A percentile compares a stretch with the other conserved stretches of the same genome.
phyloP scores from a whole-genome alignment of 2,888 invertebrate species.

The Macrosoma leucophasiata region DNA sequence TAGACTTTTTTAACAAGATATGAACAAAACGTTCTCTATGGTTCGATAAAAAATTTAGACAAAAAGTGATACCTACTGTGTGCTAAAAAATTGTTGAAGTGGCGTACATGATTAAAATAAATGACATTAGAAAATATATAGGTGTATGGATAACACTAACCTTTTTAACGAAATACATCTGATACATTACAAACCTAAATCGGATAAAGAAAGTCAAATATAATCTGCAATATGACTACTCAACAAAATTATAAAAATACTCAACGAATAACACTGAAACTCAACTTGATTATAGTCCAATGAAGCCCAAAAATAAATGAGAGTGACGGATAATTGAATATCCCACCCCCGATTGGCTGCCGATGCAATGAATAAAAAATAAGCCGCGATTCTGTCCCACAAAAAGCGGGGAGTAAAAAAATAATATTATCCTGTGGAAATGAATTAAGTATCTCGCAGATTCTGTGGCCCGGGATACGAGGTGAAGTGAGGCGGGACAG shows the following conservation, averaged over 20 bases:
- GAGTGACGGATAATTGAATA: conserved; percentile 45
- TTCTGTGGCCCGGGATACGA: conserved; percentile 42
- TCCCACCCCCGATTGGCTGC: conserved; percentile 55
- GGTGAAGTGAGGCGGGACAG: conserved; percentile 11
- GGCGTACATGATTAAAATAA: too few species aligned
- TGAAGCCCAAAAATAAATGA: conserved; percentile 51
- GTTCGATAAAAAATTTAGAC: too few species aligned
- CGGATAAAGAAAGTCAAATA: too few species aligned
- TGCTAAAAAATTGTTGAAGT: too few species aligned
- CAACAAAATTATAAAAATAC: conserved; percentile 13
- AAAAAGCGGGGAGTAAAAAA: conserved; percentile 70
- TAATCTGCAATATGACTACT: too few species aligned
- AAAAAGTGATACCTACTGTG: too few species aligned
- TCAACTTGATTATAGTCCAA: conserved; percentile 60
- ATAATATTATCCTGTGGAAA: conserved; percentile 76
- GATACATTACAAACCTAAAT: too few species aligned
- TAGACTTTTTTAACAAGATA: too few species aligned
- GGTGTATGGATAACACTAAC: not conserved
- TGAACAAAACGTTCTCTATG: too few species aligned
- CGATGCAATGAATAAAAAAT: conserved; percentile 67
- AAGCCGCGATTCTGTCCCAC: conserved; percentile 61
- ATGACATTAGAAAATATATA: too few species aligned
- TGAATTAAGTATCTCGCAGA: conserved; percentile 72
- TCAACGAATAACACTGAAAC: conserved; percentile 32
- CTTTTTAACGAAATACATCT: too few species aligned